Evolutionary conservation across 2,888 invertebrate species (phyloP), one percentile per base, ranked within the genome.

Genomic region (Hydropsyche betteni): DNA sequence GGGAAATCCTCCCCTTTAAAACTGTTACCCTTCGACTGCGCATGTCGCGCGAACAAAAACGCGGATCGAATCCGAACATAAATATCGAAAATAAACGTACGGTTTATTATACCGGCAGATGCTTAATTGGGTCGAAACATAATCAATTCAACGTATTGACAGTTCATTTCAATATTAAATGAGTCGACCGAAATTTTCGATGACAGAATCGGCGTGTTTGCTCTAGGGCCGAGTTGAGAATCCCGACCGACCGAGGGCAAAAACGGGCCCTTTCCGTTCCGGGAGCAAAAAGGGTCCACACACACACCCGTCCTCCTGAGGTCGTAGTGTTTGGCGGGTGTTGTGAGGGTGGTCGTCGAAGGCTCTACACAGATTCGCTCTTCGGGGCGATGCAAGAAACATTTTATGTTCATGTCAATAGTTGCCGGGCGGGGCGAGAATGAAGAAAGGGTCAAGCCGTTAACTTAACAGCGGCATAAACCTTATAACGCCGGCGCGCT

Each of bases 351-450:
- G 72, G 58, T 44, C 5, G 36, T 72, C 58, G 38, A 72, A 36
- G 72, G 58, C 72, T 53, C 34, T 70, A 70, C 74, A 69, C 68
- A 69, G 75, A 69, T 75, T 75, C 70, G 38, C 75, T 75, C 58
- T 75, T 69, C 52, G 75, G 55, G 50, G 69, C 53, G 58, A 61
- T 64, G 64, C 50, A 75, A 72, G 75, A 75, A 75, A 75, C 75
- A 75, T 75, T 75, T 75, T 75, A 75, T 68, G 75, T 71, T 68
- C 71, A 75, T 75, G 75, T 75, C 75, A 75, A 75, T 75, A 75
- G 75, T 75, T 75, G 61, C 75, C 36, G 64, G 34, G 50, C 50
- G 69, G 71, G 52, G 52, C 55, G 75, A 64, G 58, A 71, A 51
- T 68, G 58, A 51, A 64, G 75, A 75, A 71, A 71, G 71, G 71